Conservation (phyloP, 2,888 invertebrate species). For the Synanthedon vespiformis region DNA sequence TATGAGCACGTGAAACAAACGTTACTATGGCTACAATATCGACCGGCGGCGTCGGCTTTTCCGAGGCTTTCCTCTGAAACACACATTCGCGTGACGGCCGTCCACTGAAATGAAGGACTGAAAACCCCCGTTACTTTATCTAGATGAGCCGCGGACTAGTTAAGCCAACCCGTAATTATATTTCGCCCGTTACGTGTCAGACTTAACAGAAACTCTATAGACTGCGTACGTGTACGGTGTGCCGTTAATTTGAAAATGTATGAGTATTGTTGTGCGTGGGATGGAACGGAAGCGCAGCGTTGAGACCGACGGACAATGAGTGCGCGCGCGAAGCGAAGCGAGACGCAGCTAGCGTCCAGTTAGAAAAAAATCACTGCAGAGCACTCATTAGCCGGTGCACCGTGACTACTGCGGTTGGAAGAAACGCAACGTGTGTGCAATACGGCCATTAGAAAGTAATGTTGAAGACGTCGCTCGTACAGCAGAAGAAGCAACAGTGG, state of each 20-base stretch:
- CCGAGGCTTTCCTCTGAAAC: constrained; percentile 61
- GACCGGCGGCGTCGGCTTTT: constrained; percentile 54
- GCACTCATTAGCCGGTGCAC: constrained; percentile 60
- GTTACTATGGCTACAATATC: constrained; percentile 64
- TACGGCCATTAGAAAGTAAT: constrained; percentile 64
- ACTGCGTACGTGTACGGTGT: constrained; percentile 15
- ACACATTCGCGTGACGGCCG: constrained; percentile 58
- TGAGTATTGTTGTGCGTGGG: constrained; percentile 21
- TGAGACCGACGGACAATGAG: constrained; percentile 42
- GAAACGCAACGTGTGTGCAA: constrained; percentile 55
- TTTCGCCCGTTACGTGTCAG: constrained; percentile 8
- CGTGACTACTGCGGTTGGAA: constrained; percentile 48
- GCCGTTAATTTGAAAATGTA: constrained; percentile 25
- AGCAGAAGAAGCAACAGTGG: constrained; percentile 94
- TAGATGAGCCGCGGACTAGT: constrained; percentile 5
- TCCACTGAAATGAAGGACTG: constrained; percentile 55
- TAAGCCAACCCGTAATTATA: constrained; percentile 1
- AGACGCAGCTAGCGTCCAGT: constrained; percentile 52
- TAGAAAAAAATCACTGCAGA: constrained; percentile 46
- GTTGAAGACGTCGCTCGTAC: constrained; percentile 75
- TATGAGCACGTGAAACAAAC: constrained; percentile 56
- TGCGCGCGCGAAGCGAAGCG: constrained; percentile 58
- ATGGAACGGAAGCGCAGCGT: constrained; percentile 32
- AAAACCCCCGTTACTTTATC: constrained; percentile 16
- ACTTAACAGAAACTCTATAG: constrained; percentile 17